These are phyloP conservation scores for Albula goreensis DNA, from an alignment of 2,113 vertebrate genomes.

Conservation along the genomic window DNA sequence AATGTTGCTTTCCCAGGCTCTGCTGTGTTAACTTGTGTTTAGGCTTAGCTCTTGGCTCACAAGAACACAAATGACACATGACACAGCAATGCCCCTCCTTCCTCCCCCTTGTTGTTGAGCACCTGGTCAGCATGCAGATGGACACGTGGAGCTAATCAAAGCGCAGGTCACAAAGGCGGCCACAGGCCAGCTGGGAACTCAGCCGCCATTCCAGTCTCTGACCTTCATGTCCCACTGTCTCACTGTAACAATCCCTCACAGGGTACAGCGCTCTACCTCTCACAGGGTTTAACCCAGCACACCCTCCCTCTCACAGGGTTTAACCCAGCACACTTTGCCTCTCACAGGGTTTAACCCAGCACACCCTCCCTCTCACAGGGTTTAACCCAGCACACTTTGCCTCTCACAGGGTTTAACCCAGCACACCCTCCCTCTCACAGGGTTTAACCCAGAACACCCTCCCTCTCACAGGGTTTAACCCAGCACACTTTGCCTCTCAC, in stretches of 20 bases:
- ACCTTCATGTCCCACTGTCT: slow-evolving; percentile 4
- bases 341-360: too few relatives aligned
- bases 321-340: too few relatives aligned
- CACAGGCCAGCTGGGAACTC: neutral
- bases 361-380: too few relatives aligned
- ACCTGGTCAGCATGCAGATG: neutral
- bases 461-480: too few relatives aligned
- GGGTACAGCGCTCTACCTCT: neutral
- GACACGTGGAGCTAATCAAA: neutral
- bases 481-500: too few relatives aligned
- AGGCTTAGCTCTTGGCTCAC: neutral
- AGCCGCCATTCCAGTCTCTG: slow-evolving; percentile 2
- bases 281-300: too few relatives aligned
- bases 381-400: too few relatives aligned
- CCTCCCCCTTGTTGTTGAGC: neutral
- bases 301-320: too few relatives aligned
- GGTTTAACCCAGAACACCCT: too few relatives aligned
- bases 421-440: too few relatives aligned
- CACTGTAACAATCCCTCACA: neutral
- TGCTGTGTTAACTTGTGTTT: neutral
- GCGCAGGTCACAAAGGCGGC: neutral
- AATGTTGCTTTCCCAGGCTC: neutral
- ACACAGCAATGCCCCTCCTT: neutral
- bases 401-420: too few relatives aligned
- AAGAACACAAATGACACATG: neutral